Evolutionary conservation across 1,140 invertebrate species (phyloP).

Genomic region (Ladona fulva): DNA sequence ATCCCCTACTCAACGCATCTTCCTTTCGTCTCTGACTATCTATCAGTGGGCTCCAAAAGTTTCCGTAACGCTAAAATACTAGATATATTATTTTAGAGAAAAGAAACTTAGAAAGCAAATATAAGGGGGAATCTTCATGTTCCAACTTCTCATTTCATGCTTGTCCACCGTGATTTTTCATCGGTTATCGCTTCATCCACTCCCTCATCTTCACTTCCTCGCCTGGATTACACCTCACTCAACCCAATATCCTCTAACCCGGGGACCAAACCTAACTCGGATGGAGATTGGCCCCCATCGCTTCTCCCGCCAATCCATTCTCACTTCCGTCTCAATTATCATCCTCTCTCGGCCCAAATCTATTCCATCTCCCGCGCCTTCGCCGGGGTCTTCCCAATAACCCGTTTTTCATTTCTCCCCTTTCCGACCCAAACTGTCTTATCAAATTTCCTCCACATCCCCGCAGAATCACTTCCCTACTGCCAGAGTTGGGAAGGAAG

Average conservation of each 20-base stretch:
- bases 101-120: too few species aligned
- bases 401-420: neutral
- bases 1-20: too few species aligned
- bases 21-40: too few species aligned
- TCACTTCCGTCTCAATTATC: neutral
- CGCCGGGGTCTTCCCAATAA: neutral
- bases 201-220: neutral
- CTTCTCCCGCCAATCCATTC: neutral
- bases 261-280: neutral
- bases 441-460: neutral
- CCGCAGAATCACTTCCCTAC: too few species aligned
- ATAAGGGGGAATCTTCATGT: too few species aligned
- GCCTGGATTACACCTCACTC: neutral
- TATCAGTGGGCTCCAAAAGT: too few species aligned
- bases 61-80: too few species aligned
- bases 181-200: too few species aligned
- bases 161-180: too few species aligned
- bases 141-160: too few species aligned
- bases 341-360: neutral
- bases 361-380: neutral
- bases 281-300: neutral
- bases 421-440: neutral
- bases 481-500: too few species aligned
- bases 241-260: neutral
- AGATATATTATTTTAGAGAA: too few species aligned